These are phyloP conservation scores for Ctenicera cuprea DNA, from an alignment of 2,888 invertebrate species.

Conservation along the genomic window DNA sequence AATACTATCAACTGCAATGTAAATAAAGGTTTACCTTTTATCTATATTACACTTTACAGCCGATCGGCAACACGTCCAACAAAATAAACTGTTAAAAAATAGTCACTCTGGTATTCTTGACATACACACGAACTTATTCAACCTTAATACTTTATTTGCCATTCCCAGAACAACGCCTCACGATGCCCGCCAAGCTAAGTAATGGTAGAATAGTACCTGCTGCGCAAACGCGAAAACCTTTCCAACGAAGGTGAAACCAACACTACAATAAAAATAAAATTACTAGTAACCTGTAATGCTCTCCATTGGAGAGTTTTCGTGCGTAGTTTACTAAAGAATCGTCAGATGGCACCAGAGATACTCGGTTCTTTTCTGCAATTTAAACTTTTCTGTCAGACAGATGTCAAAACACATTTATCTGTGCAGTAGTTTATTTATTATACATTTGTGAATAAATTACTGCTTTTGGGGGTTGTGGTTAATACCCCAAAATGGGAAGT, in stretches of 20 bases:
- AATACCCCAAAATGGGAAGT: no score
- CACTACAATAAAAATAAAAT: neutral
- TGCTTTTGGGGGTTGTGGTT: no score
- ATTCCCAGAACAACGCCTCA: neutral
- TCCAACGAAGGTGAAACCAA: neutral
- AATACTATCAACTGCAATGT: neutral
- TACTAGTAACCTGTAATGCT: neutral
- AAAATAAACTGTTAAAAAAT: neutral
- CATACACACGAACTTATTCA: neutral
- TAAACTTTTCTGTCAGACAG: no score
- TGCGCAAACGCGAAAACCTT: neutral
- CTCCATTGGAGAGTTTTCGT: no score
- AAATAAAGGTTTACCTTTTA: neutral
- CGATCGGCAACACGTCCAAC: neutral
- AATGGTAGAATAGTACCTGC: neutral
- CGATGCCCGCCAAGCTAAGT: neutral
- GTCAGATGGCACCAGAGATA: no score
- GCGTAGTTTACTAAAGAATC: no score
- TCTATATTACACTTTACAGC: neutral
- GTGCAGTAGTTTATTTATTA: no score
- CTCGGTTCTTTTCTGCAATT: no score
- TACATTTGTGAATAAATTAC: no score
- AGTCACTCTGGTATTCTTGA: neutral
- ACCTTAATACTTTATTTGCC: neutral
- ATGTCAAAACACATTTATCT: no score